phyloP scores from a whole-genome alignment of 2,888 invertebrate genomes.

The Atrina japonica region DNA sequence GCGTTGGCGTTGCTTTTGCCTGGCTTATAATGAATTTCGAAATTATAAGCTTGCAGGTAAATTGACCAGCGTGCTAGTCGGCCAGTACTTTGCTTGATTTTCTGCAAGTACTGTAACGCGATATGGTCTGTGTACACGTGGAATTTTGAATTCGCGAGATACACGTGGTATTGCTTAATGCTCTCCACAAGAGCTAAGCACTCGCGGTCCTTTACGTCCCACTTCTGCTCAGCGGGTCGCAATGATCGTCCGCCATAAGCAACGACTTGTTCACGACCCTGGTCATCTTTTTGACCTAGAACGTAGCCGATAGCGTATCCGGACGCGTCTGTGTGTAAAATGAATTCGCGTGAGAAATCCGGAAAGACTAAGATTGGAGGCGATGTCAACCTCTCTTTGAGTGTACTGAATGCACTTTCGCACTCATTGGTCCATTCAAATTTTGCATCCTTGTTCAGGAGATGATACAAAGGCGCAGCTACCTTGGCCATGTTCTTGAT shows the following conservation, averaged over 20 bases:
- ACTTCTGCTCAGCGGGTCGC: slow-evolving; percentile 42
- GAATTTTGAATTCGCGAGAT: slow-evolving; percentile 43
- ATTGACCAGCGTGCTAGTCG: slow-evolving; percentile 50
- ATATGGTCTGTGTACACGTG: slow-evolving; percentile 45
- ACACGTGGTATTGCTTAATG: slow-evolving; percentile 41
- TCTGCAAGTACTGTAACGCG: slow-evolving; percentile 38
- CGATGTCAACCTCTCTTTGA: neutral
- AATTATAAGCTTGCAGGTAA: slow-evolving; percentile 43
- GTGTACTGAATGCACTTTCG: neutral
- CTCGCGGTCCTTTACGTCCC: slow-evolving; percentile 53
- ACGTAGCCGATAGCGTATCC: slow-evolving; percentile 9
- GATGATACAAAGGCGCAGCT: neutral
- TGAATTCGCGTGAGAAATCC: neutral
- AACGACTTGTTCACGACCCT: slow-evolving; percentile 35
- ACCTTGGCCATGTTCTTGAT: slow-evolving; percentile 19
- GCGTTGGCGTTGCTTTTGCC: slow-evolving; percentile 3
- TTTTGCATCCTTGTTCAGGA: neutral
- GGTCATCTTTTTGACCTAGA: slow-evolving; percentile 3
- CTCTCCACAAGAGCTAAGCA: slow-evolving; percentile 54
- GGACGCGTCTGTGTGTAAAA: slow-evolving; percentile 15
- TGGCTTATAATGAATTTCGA: slow-evolving; percentile 18
- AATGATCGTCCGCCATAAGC: slow-evolving; percentile 49
- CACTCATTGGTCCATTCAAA: slow-evolving; percentile 5
- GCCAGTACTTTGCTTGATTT: slow-evolving; percentile 31
- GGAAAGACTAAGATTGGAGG: slow-evolving; percentile 10